Conservation (phyloP, 2,797 vertebrate species). For the Galagoides demidoff region DNA sequence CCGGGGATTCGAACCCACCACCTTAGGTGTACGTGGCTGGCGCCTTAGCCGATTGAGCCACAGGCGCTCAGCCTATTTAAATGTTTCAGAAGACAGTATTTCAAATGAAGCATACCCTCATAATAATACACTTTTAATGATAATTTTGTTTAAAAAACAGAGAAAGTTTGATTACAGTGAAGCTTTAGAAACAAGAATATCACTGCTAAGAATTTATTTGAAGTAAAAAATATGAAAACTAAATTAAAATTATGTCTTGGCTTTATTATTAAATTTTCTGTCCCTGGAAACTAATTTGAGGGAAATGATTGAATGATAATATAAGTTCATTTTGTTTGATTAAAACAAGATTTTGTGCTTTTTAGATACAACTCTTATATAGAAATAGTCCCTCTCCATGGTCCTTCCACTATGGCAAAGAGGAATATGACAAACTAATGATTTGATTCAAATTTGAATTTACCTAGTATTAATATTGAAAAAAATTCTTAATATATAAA, state of each 20-base stretch:
- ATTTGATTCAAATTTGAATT: conserved; percentile 29
- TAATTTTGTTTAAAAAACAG: background rate
- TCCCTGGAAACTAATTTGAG: background rate
- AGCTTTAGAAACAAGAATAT: background rate
- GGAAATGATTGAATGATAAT: background rate
- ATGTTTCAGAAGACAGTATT: background rate
- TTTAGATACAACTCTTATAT: background rate
- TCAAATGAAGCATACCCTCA: background rate
- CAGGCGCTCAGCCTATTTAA: too few relatives aligned
- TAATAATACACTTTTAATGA: background rate
- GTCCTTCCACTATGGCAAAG: background rate
- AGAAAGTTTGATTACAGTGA: background rate
- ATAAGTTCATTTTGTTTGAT: background rate
- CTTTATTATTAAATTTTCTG: conserved; percentile 5
- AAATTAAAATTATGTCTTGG: background rate
- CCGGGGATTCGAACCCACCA: too few relatives aligned
- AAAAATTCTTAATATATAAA: background rate
- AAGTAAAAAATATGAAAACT: background rate
- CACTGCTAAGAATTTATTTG: background rate
- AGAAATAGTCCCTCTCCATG: background rate
- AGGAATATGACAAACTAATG: background rate
- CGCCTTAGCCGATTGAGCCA: too few relatives aligned
- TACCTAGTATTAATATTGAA: background rate
- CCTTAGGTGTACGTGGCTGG: too few relatives aligned
- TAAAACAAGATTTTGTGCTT: background rate